phyloP scores from a whole-genome alignment of 2,113 vertebrate genomes.

The Macaca mulatta region DNA sequence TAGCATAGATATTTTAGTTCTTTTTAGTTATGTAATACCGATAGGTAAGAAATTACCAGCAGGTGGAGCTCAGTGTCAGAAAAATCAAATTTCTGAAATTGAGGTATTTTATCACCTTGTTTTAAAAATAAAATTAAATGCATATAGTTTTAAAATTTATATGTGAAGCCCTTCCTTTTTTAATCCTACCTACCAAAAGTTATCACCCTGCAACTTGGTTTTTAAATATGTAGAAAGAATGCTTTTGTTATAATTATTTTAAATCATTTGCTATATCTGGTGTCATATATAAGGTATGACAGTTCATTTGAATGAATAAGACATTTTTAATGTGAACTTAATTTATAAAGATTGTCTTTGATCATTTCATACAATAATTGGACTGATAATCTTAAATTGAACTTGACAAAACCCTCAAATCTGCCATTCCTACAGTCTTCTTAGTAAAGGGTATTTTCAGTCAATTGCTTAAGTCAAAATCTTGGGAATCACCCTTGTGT shows the following conservation, averaged over 20 bases:
- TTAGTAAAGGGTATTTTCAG: neutral
- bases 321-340: neutral
- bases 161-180: neutral
- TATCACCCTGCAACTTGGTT: neutral
- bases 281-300: neutral
- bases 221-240: slow-evolving; percentile 24
- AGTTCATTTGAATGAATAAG: slow-evolving; percentile 26
- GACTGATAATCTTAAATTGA: slow-evolving; percentile 2
- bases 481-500: neutral
- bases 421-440: neutral
- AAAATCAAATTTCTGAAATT: slow-evolving; percentile 54
- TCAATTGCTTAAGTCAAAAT: neutral
- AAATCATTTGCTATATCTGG: neutral
- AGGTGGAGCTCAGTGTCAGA: slow-evolving; percentile 81
- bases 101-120: slow-evolving; percentile 1
- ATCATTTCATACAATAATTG: neutral
- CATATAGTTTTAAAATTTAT: slow-evolving; percentile 25
- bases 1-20: neutral
- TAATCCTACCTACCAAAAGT: neutral
- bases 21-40: neutral
- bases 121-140: slow-evolving; percentile 45
- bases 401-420: neutral
- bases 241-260: slow-evolving; percentile 22
- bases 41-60: slow-evolving; percentile 70
- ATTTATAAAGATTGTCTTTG: neutral